Percentiles rank a stretch among this genome's conserved stretches.
These are phyloP conservation scores for Gallinago undulata DNA, from an alignment of 2,113 vertebrate species.

Conservation along the genomic window DNA sequence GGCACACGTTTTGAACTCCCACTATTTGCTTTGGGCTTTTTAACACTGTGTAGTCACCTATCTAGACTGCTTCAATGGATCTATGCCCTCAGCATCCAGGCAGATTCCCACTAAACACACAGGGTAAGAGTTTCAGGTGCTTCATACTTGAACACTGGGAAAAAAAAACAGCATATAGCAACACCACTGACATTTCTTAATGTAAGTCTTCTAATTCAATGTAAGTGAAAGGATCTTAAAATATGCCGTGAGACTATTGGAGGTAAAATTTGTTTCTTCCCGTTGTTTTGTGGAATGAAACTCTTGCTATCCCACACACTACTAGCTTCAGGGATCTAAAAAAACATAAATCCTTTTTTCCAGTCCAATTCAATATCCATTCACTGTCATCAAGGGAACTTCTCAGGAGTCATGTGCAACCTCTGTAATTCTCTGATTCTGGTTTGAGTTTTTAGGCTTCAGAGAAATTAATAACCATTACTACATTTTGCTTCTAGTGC, in stretches of 20 bases:
- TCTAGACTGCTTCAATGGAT: not conserved
- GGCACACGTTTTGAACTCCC: not conserved
- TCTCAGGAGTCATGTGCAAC: not conserved
- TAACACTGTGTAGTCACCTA: not conserved
- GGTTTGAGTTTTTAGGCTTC: not conserved
- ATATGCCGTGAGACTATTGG: not conserved
- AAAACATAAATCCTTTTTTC: not conserved
- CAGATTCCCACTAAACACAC: not conserved
- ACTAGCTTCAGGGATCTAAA: not conserved
- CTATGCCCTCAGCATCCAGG: not conserved
- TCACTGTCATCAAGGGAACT: not conserved
- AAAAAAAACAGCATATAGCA: not conserved
- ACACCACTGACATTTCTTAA: not conserved
- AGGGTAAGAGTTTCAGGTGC: not conserved
- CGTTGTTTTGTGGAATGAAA: not conserved
- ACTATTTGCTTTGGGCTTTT: not conserved
- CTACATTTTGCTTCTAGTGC: not conserved
- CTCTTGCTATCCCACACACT: not conserved
- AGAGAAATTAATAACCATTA: not conserved
- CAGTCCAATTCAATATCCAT: not conserved
- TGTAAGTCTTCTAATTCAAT: not conserved
- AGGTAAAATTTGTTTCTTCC: not conserved
- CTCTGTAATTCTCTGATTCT: not conserved
- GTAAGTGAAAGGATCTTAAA: not conserved
- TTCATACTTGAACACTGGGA: not conserved